Percentiles rank a stretch among this genome's conserved stretches.
Conservation (phyloP, 1,140 invertebrate genomes). For the Formica selysi region DNA sequence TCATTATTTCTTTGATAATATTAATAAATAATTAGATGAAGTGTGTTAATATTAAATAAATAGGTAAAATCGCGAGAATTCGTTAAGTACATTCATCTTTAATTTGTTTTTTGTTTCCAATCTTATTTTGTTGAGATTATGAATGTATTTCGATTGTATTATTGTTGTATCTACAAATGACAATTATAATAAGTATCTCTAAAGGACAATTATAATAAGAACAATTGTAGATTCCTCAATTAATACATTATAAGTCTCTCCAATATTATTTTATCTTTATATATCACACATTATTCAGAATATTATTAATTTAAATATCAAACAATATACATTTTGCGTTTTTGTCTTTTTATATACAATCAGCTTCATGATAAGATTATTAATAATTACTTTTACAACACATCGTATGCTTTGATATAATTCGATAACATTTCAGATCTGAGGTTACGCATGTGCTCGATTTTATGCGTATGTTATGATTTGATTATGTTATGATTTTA, state of each 20-base stretch:
- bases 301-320: conserved; percentile 9
- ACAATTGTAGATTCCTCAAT: not conserved
- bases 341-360: not conserved
- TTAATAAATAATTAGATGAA: not conserved
- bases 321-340: not conserved
- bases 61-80: not conserved
- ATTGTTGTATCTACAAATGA: conserved; percentile 14
- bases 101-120: conserved; percentile 12
- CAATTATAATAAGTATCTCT: too few species aligned
- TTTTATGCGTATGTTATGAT: not conserved
- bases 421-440: conserved; percentile 18
- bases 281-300: not conserved
- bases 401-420: conserved; percentile 12
- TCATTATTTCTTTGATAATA: not conserved
- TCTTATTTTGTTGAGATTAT: not conserved
- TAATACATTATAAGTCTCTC: not conserved
- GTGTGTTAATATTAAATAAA: not conserved
- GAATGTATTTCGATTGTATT: conserved; percentile 4
- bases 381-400: not conserved
- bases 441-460: not conserved
- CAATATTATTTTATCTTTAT: not conserved
- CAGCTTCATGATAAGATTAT: not conserved
- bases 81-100: conserved; percentile 27
- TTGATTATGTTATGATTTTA: not conserved
- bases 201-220: not conserved